Base-by-base conservation (phyloP, 1,140 invertebrate genomes). In the Helicoverpa zea region DNA sequence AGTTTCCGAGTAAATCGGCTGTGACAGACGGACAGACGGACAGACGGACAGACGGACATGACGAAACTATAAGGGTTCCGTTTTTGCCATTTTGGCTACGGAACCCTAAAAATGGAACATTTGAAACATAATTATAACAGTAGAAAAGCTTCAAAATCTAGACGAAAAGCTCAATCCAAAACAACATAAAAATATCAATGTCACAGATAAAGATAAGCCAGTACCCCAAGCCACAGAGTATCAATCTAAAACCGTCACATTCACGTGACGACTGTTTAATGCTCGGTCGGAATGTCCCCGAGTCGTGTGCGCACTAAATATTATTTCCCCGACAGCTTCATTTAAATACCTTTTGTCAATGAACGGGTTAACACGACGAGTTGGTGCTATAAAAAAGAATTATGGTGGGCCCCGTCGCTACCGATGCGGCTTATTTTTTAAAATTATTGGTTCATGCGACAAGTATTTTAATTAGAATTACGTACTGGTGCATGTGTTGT, bases 311-410 rank as follows among this genome's bases (percentile, higher is more conserved):
- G 91, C 91, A 92, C 89, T 94, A 94, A 94, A 94, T 95, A 94
- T 94, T 81, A 89, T 88, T 89, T 88, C 87, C 84, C 78, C 84
- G 94, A 95, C 94, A 95, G 93, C 91, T 95, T 94, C 84, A 94
- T 95, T 95, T 94, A 94, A 95, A 95, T 95, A 94, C 94, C 94
- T 95, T 95, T 95, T 95, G 94, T 95, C 94, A 94, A 94, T 92
- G 93, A 93, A 95, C 91, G 94, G 93, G 94, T 95, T 95, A 90
- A 92, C 90, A 91, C 87, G 91, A 86, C 88, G 86, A 80, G 83
- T 75, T 79, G 86, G 75, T 74, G 86, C 90, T 89, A 92, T 94
- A 93, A 95, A 95, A 94, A 94, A 95, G 94, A 95, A 87, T 91
- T 92, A 95, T 94, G 90, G 90, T 81, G 84, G 86, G 85, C 86